Evolutionary conservation across 2,113 vertebrate genomes (phyloP), one percentile per base, ranked within the genome.

Genomic region (Oryzias javanicus): DNA sequence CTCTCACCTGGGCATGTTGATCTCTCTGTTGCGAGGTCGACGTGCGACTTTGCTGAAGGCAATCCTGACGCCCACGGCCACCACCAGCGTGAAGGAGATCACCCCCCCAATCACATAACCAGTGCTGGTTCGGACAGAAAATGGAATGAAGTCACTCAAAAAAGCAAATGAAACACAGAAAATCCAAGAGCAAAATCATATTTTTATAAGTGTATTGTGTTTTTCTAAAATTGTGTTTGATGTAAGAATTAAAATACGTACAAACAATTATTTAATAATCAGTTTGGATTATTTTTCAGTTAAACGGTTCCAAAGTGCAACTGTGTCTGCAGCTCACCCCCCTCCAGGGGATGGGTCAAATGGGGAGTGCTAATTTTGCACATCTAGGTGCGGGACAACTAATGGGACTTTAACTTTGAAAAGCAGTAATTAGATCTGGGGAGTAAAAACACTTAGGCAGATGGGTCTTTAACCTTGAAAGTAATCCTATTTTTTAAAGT

Each of bases 101-200:
- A 95, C 94, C 0, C 94, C 95, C 16, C 94, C 94, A 41, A 96
- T 94, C 72, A 96, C 94, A 1, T 95, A 96, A 55, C 91, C 93
- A 3, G 95, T 95, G 58, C 93, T 95, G 78, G 1, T 0, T 8
- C 0, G 52, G 14, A 46, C 1, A 8, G 41, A 25, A 4, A 1
- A 4, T 3, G 0, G 42, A 2, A n/a, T 19, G 1, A 27, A 42
- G 5, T 18, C 42, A 44, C 1, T 65, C 3, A 40, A 44, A 44
- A 17, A 14, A 40, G 22, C 47, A 14, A 17, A 15, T 42, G 40
- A 19, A 44, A 14, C 17, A 29, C 20, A 51, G 25, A 10, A 12
- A 40, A 20, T 12, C 46, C 35, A 49, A 53, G 15, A 20, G 15
- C 42, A 6, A 0, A 24, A 6, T 7, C 44, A 3, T n/a, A 18